Evolutionary conservation across 2,797 vertebrate species (phyloP), one percentile per base, ranked within the genome.

Genomic region (Cercopithecus hamlyni): DNA sequence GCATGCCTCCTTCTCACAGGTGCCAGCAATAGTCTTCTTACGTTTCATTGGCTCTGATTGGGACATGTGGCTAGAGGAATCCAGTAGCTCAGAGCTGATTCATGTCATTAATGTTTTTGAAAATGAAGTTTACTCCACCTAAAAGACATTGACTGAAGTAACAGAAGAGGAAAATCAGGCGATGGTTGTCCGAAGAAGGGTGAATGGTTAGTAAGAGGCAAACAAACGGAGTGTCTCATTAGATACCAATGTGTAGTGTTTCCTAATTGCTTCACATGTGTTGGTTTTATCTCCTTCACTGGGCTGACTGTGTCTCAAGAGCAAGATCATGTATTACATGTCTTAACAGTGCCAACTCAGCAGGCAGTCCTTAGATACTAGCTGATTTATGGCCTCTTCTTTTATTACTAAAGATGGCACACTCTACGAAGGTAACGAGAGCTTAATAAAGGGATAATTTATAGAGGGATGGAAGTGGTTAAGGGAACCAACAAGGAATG

Each of bases 1-100:
- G 41, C 90, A 75, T 94, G 70, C 75, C 88, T 97, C 82, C 93
- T 95, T 88, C 90, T 90, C 88, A 93, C 67, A 92, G 52, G 88
- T 88, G 61, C 82, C 88, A 95, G 82, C 27, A 83, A 84, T 75
- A 93, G 80, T 88, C 89, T 97, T 70, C 90, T 94, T 90, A 61
- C 39, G 64, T 90, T 93, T 94, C 79, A 79, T 19, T 86, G 88
- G 73, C 72, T 97, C 72, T 72, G 33, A 93, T 50, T 80, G 77
- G 84, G 80, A 86, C 86, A 92, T n/a, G 79, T 52, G 82, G 67
- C 75, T 86, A 85, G 79, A 96, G 90, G 67, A 96, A 94, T 89
- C 39, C n/a, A 90, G 50, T 19, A 90, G 20, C 26, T 75, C 86
- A 73, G 57, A 22, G 20, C 43, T 96, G 36, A 83, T 93, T 83